These are phyloP conservation scores for Xiphophorus birchmanni DNA, from an alignment of 2,797 vertebrate species.

Conservation along the genomic window DNA sequence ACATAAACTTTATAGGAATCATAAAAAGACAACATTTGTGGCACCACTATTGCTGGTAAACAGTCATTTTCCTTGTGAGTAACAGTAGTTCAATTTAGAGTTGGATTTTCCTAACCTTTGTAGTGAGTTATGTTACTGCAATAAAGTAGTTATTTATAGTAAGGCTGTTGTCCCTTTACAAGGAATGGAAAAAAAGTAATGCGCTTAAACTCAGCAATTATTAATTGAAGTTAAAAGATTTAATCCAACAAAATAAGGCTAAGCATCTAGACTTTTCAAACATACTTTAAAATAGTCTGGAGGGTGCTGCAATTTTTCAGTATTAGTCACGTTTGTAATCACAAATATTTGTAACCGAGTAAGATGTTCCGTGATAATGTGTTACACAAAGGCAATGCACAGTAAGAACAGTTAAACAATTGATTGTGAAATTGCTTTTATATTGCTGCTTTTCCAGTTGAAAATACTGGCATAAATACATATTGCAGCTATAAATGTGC, in stretches of 20 bases:
- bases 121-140: neutral
- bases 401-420: neutral
- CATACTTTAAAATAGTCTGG: neutral
- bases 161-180: neutral
- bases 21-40: neutral
- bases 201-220: neutral
- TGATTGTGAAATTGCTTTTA: neutral
- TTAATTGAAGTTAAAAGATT: neutral
- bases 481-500: constrained; percentile 23
- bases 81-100: neutral
- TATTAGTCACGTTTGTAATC: neutral
- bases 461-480: constrained; percentile 9
- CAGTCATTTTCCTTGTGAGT: neutral
- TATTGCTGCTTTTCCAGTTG: constrained; percentile 13
- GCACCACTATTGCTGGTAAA: neutral
- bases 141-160: neutral
- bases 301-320: neutral
- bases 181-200: neutral
- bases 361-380: neutral
- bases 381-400: neutral
- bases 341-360: neutral
- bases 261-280: neutral
- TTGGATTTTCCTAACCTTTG: neutral
- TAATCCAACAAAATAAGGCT: neutral
- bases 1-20: neutral